Base-by-base conservation (phyloP, 1,140 invertebrate species). In the Alviniconcha marisindica region DNA sequence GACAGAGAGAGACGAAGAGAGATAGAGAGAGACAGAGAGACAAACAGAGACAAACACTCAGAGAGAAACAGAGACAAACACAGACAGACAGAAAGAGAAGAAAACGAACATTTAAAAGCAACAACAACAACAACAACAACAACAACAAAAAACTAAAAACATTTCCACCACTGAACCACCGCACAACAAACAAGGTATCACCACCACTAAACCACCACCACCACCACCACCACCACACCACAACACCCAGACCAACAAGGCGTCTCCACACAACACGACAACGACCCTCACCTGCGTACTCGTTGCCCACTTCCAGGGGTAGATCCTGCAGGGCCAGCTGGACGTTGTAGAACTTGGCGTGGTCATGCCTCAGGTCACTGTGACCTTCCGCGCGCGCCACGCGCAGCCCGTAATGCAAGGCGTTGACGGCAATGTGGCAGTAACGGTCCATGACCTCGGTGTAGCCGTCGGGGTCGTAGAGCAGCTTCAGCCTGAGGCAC, bases 381-480 rank as follows among this genome's bases (percentile, higher is more conserved):
- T 38, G n/a, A 18, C 77, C 77, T 54, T 36, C 14, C 24, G 21
- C 51, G 24, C 54, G n/a, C 24, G 77, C 77, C 48, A 78, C 2
- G 10, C 77, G 77, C 0, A 78, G 54, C 1, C 54, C 77, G 77
- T 78, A 31, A 33, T 78, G 77, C 31, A 78, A 12, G 31, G 77
- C 77, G 51, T 78, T 54, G 51, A 78, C 60, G 77, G 77, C 88
- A 28, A 92, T 84, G 74, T 90, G 89, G 82, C 91, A 91, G 51
- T 95, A 96, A 91, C 88, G 95, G 91, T 51, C 94, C 91, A 88
- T 83, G 60, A 89, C 85, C n/a, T 90, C 51, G 0, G 60, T 56
- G 18, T 96, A 95, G 0, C 95, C 95, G 71, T 95, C 94, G 1
- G 95, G 95, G 86, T 96, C 95, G 88, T 96, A 96, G 87, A 97